phyloP scores from a whole-genome alignment of 2,888 invertebrate genomes.

The Ditula angustiorana region DNA sequence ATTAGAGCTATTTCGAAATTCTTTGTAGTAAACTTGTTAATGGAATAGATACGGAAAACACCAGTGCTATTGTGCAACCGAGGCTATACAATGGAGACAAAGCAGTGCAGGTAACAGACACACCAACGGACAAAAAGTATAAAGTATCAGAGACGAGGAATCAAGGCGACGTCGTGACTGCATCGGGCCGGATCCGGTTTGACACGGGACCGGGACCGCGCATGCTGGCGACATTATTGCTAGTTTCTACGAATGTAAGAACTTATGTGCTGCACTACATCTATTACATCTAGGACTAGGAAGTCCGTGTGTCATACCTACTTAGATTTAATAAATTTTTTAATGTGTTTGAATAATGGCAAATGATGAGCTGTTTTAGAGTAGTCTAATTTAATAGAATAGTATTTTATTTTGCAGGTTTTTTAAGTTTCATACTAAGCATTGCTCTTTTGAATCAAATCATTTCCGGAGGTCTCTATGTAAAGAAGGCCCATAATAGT shows the following conservation, averaged over 20 bases:
- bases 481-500: too few relatives aligned
- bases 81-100: constrained; percentile 32
- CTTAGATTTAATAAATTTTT: neutral
- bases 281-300: neutral
- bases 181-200: constrained; percentile 33
- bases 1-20: constrained; percentile 18
- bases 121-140: constrained; percentile 37
- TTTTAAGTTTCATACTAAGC: too few relatives aligned
- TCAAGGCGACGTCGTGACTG: constrained; percentile 34
- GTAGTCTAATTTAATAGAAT: too few relatives aligned
- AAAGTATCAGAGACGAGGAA: constrained; percentile 36
- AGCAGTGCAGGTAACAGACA: constrained; percentile 35
- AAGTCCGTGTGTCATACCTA: neutral
- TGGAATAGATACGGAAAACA: constrained; percentile 37
- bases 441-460: too few relatives aligned
- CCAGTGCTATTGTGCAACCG: constrained; percentile 31
- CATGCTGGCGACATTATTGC: constrained; percentile 13
- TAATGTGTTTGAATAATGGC: too few relatives aligned
- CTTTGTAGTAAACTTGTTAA: constrained; percentile 24
- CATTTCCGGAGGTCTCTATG: too few relatives aligned
- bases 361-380: too few relatives aligned
- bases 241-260: neutral
- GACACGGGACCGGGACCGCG: constrained; percentile 24
- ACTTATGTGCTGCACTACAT: neutral
- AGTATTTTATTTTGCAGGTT: too few relatives aligned